Evolutionary conservation across 2,113 vertebrate genomes (phyloP).

Genomic region (Pyxicephalus adspersus): DNA sequence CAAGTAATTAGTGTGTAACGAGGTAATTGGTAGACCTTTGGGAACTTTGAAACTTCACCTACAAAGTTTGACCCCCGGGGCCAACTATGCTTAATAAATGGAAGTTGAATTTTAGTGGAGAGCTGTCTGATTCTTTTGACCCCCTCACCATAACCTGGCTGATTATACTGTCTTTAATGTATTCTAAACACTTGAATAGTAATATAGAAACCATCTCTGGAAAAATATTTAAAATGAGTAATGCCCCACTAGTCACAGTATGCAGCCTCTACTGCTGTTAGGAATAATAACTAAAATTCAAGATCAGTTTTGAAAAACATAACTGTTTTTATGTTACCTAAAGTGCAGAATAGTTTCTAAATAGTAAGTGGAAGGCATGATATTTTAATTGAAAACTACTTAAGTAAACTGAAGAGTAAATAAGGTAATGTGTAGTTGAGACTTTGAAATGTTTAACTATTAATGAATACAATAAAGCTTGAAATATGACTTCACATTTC

Average conservation of each 20-base stretch:
- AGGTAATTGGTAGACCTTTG: no score
- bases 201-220: background rate
- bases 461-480: slow-evolving; percentile 6
- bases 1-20: no score
- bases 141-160: no score
- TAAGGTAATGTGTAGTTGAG: background rate
- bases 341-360: background rate
- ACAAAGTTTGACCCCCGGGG: no score
- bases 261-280: background rate
- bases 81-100: no score
- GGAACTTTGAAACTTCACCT: no score
- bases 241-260: no score
- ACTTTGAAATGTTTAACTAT: background rate
- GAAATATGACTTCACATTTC: background rate
- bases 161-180: no score
- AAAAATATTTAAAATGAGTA: background rate
- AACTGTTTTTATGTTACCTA: background rate
- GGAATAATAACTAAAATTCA: background rate
- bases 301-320: background rate
- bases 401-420: background rate
- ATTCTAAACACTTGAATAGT: no score
- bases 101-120: no score
- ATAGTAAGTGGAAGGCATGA: no score
- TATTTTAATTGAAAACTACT: background rate
- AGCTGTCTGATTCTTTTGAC: no score